These are phyloP conservation scores for Hormiphora californensis DNA, from an alignment of 37 sponge, comb jelly and placozoan species.

Conservation along the genomic window DNA sequence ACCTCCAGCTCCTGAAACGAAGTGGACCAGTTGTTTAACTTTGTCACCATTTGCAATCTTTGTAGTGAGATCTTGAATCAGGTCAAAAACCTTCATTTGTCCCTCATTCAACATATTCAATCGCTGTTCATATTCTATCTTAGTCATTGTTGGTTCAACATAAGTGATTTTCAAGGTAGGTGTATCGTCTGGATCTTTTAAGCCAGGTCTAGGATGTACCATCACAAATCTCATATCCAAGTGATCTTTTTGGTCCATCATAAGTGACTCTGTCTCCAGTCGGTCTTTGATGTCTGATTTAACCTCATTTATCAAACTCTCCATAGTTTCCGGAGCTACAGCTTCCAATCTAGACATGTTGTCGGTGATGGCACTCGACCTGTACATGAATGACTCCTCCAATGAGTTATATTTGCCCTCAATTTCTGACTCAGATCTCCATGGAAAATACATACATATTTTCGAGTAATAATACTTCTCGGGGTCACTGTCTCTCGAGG, in stretches of 20 bases:
- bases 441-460: background rate
- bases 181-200: background rate
- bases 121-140: background rate
- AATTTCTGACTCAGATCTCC: background rate
- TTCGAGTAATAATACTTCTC: background rate
- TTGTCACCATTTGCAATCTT: background rate
- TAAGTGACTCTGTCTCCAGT: background rate
- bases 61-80: background rate
- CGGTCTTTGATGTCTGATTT: background rate
- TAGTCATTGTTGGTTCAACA: background rate
- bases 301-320: background rate
- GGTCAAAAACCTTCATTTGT: background rate
- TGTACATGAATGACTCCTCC: background rate
- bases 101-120: background rate
- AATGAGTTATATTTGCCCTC: background rate
- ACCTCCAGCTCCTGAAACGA: background rate
- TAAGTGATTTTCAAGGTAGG: background rate
- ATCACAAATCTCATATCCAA: background rate
- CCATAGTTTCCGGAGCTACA: background rate
- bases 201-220: background rate
- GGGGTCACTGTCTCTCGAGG: background rate
- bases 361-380: background rate
- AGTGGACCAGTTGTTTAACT: background rate
- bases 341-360: background rate
- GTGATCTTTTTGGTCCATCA: background rate